Conservation (phyloP, 2,797 vertebrate species). For the Myotis myotis region DNA sequence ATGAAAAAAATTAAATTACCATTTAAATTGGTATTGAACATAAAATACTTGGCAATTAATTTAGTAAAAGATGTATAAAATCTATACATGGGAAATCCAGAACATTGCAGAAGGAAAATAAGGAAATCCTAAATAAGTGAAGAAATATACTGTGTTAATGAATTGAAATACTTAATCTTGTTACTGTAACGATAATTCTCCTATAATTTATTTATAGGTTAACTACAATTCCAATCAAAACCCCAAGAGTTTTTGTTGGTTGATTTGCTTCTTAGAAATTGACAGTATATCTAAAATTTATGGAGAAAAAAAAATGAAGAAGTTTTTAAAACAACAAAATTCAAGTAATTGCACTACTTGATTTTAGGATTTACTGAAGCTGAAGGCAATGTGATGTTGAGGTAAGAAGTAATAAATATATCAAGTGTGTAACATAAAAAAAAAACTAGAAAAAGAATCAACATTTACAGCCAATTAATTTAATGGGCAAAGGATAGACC, state of each 20-base stretch:
- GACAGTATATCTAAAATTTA: not conserved
- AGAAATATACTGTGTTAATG: not conserved
- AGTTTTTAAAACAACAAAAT: not conserved
- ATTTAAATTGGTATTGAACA: not conserved
- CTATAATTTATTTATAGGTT: not conserved
- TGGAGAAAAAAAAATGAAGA: not conserved
- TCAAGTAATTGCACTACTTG: not conserved
- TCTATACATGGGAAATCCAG: not conserved
- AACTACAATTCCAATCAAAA: not conserved
- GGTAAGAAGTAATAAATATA: not conserved
- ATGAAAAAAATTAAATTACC: not conserved
- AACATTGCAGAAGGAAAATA: not conserved
- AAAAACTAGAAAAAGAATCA: not conserved
- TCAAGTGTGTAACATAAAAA: not conserved
- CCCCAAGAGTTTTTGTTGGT: not conserved
- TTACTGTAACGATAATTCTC: not conserved
- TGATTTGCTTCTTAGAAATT: not conserved
- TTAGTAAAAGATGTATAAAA: not conserved
- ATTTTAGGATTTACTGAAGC: conserved; percentile 5
- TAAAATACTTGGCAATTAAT: conserved; percentile 1
- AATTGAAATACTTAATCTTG: not conserved
- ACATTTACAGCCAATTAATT: not conserved
- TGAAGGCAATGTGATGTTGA: not conserved
- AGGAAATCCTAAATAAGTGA: not conserved
- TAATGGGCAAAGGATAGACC: not conserved